phyloP scores from a whole-genome alignment of 2,888 invertebrate genomes.

The Pegoplata infirma region DNA sequence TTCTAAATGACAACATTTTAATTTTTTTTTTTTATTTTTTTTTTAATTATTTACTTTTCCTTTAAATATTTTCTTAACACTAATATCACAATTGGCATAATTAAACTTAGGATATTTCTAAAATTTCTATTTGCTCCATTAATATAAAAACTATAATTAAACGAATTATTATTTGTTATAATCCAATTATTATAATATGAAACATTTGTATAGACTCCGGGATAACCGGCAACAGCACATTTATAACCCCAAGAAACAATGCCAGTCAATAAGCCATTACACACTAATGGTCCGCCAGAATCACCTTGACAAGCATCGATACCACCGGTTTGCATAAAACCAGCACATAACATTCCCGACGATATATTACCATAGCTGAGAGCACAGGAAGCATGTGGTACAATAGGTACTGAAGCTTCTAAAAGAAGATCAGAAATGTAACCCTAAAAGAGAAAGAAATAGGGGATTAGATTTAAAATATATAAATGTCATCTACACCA shows the following conservation, averaged over 20 bases:
- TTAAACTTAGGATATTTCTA: not conserved
- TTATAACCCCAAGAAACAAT: conserved; percentile 67
- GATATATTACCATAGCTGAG: conserved; percentile 64
- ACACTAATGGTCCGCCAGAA: conserved; percentile 66
- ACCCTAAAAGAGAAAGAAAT: conserved; percentile 29
- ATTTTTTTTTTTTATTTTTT: too few relatives aligned
- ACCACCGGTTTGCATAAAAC: conserved; percentile 63
- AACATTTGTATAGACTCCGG: conserved; percentile 67
- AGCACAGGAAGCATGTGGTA: conserved; percentile 62
- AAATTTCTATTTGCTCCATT: not conserved
- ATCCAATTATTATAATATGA: conserved; percentile 66
- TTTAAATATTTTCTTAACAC: conserved; percentile 8
- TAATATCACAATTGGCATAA: conserved; percentile 21
- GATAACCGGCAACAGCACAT: conserved; percentile 64
- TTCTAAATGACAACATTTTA: too few relatives aligned
- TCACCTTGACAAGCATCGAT: conserved; percentile 66
- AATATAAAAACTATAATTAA: conserved; percentile 64
- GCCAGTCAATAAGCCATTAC: conserved; percentile 62
- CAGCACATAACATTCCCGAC: conserved; percentile 67
- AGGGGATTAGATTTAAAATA: not conserved
- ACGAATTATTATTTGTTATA: conserved; percentile 62
- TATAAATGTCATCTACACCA: too few relatives aligned
- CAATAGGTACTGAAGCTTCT: conserved; percentile 66
- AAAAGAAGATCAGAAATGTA: conserved; percentile 62
- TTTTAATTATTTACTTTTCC: not conserved